Evolutionary conservation across 2,888 invertebrate genomes (phyloP).

Genomic region (Orthonevra nobilis): DNA sequence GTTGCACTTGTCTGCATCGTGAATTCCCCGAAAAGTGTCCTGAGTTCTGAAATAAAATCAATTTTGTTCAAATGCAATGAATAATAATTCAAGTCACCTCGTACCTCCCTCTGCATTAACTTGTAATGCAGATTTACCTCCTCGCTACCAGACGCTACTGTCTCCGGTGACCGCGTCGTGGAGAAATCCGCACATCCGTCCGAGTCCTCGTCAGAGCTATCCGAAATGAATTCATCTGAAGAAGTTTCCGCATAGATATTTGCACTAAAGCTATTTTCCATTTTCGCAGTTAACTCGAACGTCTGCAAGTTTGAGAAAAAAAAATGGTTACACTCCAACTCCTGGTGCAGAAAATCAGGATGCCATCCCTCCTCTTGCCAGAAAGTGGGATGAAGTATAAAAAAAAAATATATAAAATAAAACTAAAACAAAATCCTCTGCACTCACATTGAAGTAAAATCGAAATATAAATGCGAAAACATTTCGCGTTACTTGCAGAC

Average conservation of each 20-base stretch:
- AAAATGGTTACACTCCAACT: conserved; percentile 15
- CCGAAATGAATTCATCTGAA: conserved; percentile 73
- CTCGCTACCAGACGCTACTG: conserved; percentile 1
- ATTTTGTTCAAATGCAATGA: no score
- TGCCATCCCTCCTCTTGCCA: conserved; percentile 30
- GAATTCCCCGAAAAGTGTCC: conserved; percentile 81
- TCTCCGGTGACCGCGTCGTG: conserved; percentile 22
- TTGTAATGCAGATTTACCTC: conserved; percentile 74
- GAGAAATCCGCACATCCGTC: conserved; percentile 67
- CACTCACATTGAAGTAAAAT: conserved; percentile 31
- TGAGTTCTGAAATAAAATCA: conserved; percentile 79
- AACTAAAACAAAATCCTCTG: background rate
- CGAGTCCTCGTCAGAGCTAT: conserved; percentile 75
- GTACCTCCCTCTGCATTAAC: conserved; percentile 76
- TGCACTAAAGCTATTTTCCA: conserved; percentile 68
- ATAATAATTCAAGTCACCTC: no score
- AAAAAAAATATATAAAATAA: background rate
- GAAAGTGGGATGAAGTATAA: conserved; percentile 7
- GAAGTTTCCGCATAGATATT: conserved; percentile 72
- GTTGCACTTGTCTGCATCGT: conserved; percentile 80
- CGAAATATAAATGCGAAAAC: conserved; percentile 17
- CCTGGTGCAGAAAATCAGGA: conserved; percentile 39
- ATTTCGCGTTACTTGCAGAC: conserved; percentile 25
- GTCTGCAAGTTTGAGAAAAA: conserved; percentile 15
- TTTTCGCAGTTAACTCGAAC: conserved; percentile 50